Evolutionary conservation across 2,888 invertebrate species (phyloP), one percentile per base, ranked within the genome.

Genomic region (Gymnoscelis rufifasciata): DNA sequence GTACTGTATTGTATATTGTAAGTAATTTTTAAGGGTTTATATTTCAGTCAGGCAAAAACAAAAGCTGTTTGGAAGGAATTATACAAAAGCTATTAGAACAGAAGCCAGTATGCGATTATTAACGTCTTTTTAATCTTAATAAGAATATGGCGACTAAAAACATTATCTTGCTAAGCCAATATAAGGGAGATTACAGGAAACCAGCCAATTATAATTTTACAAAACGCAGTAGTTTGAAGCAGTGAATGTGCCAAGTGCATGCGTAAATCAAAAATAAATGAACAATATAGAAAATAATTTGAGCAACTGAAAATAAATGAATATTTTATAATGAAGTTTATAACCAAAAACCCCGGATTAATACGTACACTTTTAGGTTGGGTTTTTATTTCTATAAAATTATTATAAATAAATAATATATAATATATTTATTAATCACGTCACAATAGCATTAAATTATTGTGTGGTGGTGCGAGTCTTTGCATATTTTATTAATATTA

Each of bases 241-340:
- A 64, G 75, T 74, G 75, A 78, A 78, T 73, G 72, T 73, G 76
- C 65, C 58, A 74, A 74, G 68, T 59, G 31, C 68, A 68, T 68
- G 71, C 71, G 26, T 47, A 44, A 43, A 15, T 26, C 7, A 43
- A 48, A 49, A 36, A 47, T 49, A 45, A 38, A 43, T 19, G 7
- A 52, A 28, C 35, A 28, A 36, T 29, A 27, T 19, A 37, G 28
- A 51, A 37, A 52, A 19, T 48, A 30, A 1, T 23, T 30, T 37
- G 19, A 39, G 44, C 45, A 42, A 50, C 42, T 50, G 29, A 45
- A 47, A 41, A 41, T 41, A 31, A 29, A 45, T 50, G 44, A 44
- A 24, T 15, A 29, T 26, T 38, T 24, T 45, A 45, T 35, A 50
- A 24, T 50, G 45, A 41, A 31, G 12, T 41, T 33, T n/a, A 56